Conservation (phyloP, 2,888 invertebrate species). For the Drosophila longiperda region DNA sequence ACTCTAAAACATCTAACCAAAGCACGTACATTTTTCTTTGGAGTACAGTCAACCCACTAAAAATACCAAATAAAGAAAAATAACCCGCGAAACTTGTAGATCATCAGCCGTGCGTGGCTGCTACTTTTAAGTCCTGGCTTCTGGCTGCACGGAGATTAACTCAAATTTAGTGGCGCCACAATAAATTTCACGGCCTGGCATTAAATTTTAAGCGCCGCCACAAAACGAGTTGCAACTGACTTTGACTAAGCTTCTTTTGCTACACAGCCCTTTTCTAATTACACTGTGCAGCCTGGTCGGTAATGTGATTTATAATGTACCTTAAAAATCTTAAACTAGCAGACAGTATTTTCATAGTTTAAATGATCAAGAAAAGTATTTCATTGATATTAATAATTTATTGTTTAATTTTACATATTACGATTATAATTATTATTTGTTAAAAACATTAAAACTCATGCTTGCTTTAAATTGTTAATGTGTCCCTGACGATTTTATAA, state of each 20-base stretch:
- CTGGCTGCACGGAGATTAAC: constrained; percentile 70
- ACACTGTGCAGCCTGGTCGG: constrained; percentile 44
- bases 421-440: background rate
- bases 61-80: constrained; percentile 15
- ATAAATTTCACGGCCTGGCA: constrained; percentile 80
- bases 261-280: constrained; percentile 46
- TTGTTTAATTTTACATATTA: no score
- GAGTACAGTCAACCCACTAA: constrained; percentile 44
- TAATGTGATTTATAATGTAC: background rate
- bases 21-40: constrained; percentile 30
- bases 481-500: background rate
- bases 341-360: background rate
- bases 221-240: constrained; percentile 61
- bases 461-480: background rate
- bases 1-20: constrained; percentile 44
- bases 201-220: constrained; percentile 80
- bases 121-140: constrained; percentile 49
- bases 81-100: constrained; percentile 47
- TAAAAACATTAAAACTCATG: background rate
- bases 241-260: constrained; percentile 29
- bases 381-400: background rate
- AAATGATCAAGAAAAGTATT: background rate
- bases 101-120: constrained; percentile 49
- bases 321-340: background rate
- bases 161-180: constrained; percentile 77